Evolutionary conservation across 2,888 invertebrate genomes (phyloP).

Genomic region (Elmis aenea): DNA sequence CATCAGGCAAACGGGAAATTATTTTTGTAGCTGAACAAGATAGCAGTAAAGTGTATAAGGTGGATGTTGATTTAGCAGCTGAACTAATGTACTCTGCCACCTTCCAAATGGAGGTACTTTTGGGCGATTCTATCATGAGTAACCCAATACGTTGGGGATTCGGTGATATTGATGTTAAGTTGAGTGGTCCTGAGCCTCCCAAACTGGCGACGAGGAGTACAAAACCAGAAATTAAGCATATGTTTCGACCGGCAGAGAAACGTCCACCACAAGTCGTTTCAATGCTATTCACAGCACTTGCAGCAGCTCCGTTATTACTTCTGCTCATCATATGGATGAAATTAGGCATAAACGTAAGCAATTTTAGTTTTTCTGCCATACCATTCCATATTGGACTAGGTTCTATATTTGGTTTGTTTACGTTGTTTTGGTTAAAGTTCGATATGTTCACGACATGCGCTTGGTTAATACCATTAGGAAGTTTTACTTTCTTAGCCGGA

Average conservation of each 20-base stretch:
- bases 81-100: conserved; percentile 75
- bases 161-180: conserved; percentile 71
- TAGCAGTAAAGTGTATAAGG: conserved; percentile 69
- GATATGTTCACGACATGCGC: conserved; percentile 96
- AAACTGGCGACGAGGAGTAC: conserved; percentile 42
- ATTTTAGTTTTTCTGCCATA: conserved; percentile 78
- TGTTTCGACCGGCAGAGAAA: conserved; percentile 88
- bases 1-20: conserved; percentile 70
- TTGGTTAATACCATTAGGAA: conserved; percentile 78
- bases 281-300: conserved; percentile 82
- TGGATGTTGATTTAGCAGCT: conserved; percentile 76
- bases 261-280: conserved; percentile 86
- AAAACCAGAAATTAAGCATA: conserved; percentile 65
- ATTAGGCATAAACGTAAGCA: conserved; percentile 80
- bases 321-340: conserved; percentile 81
- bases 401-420: conserved; percentile 82
- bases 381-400: conserved; percentile 88
- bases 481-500: conserved; percentile 89
- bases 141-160: conserved; percentile 87
- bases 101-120: conserved; percentile 76
- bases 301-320: conserved; percentile 75
- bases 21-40: conserved; percentile 93
- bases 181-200: conserved; percentile 43
- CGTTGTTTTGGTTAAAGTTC: conserved; percentile 85
- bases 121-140: conserved; percentile 87